phyloP scores from a whole-genome alignment of 2,113 vertebrate genomes.

The Numida meleagris region DNA sequence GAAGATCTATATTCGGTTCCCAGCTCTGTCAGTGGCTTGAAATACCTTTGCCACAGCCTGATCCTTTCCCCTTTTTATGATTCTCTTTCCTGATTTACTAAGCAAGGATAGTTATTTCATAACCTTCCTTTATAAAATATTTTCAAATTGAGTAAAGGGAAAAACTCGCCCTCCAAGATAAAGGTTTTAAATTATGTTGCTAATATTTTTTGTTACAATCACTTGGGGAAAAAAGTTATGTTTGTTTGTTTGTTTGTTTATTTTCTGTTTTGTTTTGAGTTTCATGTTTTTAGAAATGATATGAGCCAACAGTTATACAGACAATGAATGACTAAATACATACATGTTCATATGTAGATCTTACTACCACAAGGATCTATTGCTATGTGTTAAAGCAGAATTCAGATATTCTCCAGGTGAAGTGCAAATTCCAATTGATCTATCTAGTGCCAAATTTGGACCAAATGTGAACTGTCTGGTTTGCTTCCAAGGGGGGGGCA shows the following conservation, averaged over 20 bases:
- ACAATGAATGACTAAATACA: not conserved
- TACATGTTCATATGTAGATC: not conserved
- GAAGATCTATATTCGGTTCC: not conserved
- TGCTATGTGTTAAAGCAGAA: rapidly evolving
- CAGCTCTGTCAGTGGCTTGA: not conserved
- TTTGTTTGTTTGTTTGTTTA: no score
- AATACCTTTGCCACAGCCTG: not conserved
- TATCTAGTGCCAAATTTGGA: not conserved
- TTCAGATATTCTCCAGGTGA: not conserved
- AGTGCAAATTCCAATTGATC: not conserved
- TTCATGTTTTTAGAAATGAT: not conserved
- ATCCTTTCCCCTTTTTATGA: not conserved
- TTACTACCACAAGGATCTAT: not conserved
- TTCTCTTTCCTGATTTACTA: not conserved
- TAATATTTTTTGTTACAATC: not conserved
- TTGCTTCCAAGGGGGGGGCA: not conserved
- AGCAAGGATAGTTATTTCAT: not conserved
- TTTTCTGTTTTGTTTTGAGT: not conserved
- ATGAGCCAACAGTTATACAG: not conserved
- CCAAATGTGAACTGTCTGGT: not conserved
- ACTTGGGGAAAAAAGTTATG: not conserved
- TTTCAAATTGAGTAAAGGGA: not conserved
- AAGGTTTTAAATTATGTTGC: not conserved
- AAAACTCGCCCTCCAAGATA: not conserved
- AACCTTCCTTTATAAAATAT: not conserved